Base-by-base conservation (phyloP, 2,797 vertebrate genomes). In the Peromyscus melanophrys region DNA sequence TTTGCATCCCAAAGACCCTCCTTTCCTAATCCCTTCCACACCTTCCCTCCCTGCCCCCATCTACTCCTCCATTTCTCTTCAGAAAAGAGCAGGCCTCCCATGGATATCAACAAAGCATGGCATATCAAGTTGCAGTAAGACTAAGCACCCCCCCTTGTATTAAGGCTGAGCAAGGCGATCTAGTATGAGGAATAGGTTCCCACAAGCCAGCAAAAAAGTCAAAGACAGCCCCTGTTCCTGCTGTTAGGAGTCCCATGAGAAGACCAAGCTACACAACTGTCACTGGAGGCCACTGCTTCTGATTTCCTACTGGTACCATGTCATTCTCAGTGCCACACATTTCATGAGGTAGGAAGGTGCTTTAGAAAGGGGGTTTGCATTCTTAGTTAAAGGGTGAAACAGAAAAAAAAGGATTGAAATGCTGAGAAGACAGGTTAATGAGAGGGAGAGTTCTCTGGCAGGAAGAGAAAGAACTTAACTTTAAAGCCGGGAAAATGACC, bases 361-460 rank as follows among this genome's bases (percentile, higher is more conserved):
- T 83, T 76, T 37, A 81, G 46, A 40, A 76, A 84, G 52, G 4
- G 27, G 14, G 27, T 19, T 75, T 57, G 21, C 23, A 27, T 57
- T 77, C 34, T n/a, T 57, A 46, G 52, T 49, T 78, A 75, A 86
- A 63, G 57, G 43, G 34, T 25, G 6, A 46, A 63, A 23, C 31
- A 31, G 37, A 49, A 49, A 21, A 23, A 4, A 73, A 73, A 37
- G n/a, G 69, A 80, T 14, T 40, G n/a, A 55, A 43, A 19, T 14
- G 12, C 40, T 29, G 43, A 90, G 29, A 78, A 14, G 73, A 90
- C 52, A 86, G 31, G 31, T 81, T 57, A 81, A 12, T 46, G 37
- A 55, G 12, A 40, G n/a, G 11, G 43, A 65, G 65, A 0, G 0
- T 37, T 49, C 37, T 69, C 0, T 13, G 59, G 2, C 25, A 59